A percentile compares a stretch with the other conserved stretches of the same genome.
phyloP scores from a whole-genome alignment of 2,888 invertebrate species.

The Cataglyphis cursor region DNA sequence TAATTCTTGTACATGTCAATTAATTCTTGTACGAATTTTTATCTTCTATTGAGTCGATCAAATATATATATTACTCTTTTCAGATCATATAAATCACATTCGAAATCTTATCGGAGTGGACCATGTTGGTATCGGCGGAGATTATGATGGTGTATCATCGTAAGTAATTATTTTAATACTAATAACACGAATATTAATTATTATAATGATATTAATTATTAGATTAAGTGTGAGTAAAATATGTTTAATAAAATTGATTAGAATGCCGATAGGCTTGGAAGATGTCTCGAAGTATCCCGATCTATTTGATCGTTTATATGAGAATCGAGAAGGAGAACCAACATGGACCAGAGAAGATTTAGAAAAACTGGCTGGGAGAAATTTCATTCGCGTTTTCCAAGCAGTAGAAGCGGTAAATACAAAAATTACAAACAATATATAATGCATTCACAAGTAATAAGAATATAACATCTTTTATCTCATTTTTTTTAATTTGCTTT shows the following conservation, averaged over 20 bases:
- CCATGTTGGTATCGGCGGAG: conserved; percentile 88
- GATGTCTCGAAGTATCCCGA: conserved; percentile 88
- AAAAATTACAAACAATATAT: not conserved
- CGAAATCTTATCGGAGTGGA: conserved; percentile 87
- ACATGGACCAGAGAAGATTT: conserved; percentile 87
- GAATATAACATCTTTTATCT: not conserved
- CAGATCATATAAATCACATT: conserved; percentile 88
- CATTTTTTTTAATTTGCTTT: conserved; percentile 2
- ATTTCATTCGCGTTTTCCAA: conserved; percentile 87
- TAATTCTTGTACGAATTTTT: not conserved
- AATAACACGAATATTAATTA: not conserved
- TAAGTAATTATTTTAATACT: conserved; percentile 72
- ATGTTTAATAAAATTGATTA: conserved; percentile 70
- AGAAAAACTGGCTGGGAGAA: conserved; percentile 87
- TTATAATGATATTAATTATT: not conserved
- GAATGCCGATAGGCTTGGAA: conserved; percentile 87
- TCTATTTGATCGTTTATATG: conserved; percentile 86
- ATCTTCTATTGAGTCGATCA: conserved; percentile 15
- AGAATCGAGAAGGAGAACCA: conserved; percentile 72
- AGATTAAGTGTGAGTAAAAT: not conserved
- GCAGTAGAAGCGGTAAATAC: conserved; percentile 82
- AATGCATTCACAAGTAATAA: not conserved
- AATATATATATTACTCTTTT: conserved; percentile 58
- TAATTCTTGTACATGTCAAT: not conserved
- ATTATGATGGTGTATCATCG: conserved; percentile 87